Base-by-base conservation (phyloP, 2,888 invertebrate species). In the Drosophila neonasuta region DNA sequence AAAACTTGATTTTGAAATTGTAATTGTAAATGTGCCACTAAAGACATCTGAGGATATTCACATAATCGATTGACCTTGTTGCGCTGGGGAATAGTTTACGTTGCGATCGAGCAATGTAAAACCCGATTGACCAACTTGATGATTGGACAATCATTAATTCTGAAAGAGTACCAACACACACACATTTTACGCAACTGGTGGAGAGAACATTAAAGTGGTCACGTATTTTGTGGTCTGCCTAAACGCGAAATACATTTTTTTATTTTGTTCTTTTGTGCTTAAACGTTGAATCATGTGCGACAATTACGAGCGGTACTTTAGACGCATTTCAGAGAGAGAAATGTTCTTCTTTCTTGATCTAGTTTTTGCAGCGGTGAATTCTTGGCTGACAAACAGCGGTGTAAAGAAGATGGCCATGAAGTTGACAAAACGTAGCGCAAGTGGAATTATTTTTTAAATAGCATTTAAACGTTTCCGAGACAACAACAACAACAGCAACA, bases 301-400 rank as follows among this genome's bases (percentile, higher is more conserved):
- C 82, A 81, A 79, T 79, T 79, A 79, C 75, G 55, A 81, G 67
- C 78, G 82, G 82, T 79, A 79, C 68, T 75, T 74, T 75, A 78
- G 75, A 75, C 78, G 68, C 74, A 72, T 72, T 77, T 67, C 62
- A 57, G 68, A 63, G 65, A 60, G 58, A 59, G 58, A 59, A 59
- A 60, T 46, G 41, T 52, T 65, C 52, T 30, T 52, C 52, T 41
- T 42, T 64, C 46, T 65, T 61, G 74, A 63, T 70, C 79, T 70
- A 74, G 41, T 78, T 78, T 70, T 64, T 66, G 50, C 59, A 50
- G 50, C 42, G 32, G 46, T 36, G 45, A 48, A 49, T 55, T 54
- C 62, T 36, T 32, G 32, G n/a, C 36, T 24, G 24, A 6, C 6
- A 24, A 6, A 24, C 4, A 39, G 36, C 13, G 46, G 20, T 36